These are phyloP conservation scores for Zhuqinia jingwanae DNA, from an alignment of 2,888 invertebrate genomes.

Conservation along the genomic window DNA sequence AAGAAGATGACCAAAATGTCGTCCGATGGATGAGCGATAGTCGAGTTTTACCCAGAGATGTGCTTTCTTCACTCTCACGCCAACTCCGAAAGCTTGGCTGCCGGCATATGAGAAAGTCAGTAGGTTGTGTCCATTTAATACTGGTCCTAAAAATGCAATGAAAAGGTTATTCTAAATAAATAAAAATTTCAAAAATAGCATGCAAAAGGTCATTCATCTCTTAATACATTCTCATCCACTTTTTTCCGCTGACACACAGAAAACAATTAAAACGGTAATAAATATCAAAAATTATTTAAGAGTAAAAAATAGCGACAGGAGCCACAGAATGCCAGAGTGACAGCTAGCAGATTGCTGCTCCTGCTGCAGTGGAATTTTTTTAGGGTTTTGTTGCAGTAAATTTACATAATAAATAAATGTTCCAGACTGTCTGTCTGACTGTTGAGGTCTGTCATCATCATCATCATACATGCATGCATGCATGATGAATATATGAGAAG, in stretches of 20 bases:
- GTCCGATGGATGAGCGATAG: constrained; percentile 80
- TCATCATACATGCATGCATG: too few relatives aligned
- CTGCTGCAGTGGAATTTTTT: neutral
- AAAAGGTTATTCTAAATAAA: neutral
- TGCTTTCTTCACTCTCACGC: constrained; percentile 89
- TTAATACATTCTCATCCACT: too few relatives aligned
- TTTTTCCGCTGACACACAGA: neutral
- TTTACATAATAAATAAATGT: constrained; percentile 5
- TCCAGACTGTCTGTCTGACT: too few relatives aligned
- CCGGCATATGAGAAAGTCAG: constrained; percentile 90
- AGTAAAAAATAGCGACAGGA: too few relatives aligned
- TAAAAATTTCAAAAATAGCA: too few relatives aligned
- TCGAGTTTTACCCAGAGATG: constrained; percentile 89
- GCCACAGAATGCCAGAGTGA: constrained; percentile 2
- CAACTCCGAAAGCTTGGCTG: constrained; percentile 82
- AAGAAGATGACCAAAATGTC: constrained; percentile 80
- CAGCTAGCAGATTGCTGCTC: too few relatives aligned
- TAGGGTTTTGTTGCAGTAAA: neutral
- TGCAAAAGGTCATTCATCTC: neutral
- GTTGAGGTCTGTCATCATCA: too few relatives aligned
- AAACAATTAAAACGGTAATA: neutral
- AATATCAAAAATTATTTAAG: too few relatives aligned
- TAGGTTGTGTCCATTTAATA: constrained; percentile 91
- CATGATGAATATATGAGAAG: too few relatives aligned
- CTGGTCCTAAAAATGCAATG: constrained; percentile 84